Evolutionary conservation across 2,888 invertebrate species (phyloP), one percentile per base, ranked within the genome.

Genomic region (Rhogogaster chlorosoma): DNA sequence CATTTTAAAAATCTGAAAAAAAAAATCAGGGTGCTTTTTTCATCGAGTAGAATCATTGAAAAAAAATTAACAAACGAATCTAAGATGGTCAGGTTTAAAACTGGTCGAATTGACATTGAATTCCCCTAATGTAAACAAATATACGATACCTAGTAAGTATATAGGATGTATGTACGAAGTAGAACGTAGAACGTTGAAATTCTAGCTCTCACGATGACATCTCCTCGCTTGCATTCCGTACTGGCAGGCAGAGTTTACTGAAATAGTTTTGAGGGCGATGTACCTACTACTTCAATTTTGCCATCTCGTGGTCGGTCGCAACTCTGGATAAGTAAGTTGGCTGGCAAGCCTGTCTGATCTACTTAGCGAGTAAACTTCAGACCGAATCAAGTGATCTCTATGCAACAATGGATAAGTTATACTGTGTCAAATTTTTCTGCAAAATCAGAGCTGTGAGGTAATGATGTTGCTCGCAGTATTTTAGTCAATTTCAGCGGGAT

Each of bases 201-300:
- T 26, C 12, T 10, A 38, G 12, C 26, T 38, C 42, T 22, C n/a
- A 42, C 26, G 42, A 29, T 42, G 42, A 73, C 73, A 38, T 73
- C 73, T 38, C 10, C 26, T 77, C 32, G 53, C 49, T 18, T 77
- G 53, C 53, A 77, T 77, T 77, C 77, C 53, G 67, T 29, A 67
- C 6, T 32, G 67, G 49, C n/a, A 42, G 49, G 12, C 75, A 49
- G 36, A 77, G 77, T n/a, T 36, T 83, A 83, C 67, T 49, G 29
- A 83, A 83, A 83, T 83, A 83, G 83, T 83, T 83, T 32, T 49
- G 83, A 57, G 83, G 83, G 83, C 83, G 83, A 67, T 83, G 83
- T 70, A 83, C 70, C 80, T 67, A 67, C 61, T 67, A n/a, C 45
- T 70, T 38, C 45, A 36, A 29, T 45, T 36, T 53, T 15, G 26